Evolutionary conservation across 2,797 vertebrate species (phyloP), one percentile per base, ranked within the genome.

Genomic region (Lacerta viridis): DNA sequence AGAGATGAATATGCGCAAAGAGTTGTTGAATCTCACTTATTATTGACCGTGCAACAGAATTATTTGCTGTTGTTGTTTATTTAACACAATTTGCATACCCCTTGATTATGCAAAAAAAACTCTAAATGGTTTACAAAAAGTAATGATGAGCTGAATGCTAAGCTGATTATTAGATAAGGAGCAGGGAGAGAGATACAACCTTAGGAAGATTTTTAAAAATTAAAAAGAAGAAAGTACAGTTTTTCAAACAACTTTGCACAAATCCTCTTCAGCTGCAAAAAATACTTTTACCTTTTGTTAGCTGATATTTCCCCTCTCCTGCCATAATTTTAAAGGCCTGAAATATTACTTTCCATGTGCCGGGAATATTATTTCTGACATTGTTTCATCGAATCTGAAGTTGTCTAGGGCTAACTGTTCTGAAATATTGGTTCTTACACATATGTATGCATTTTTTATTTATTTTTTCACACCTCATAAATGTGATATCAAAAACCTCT

Each of bases 261-360:
- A 95, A 96, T 93, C 75, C 55, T 90, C 89, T 88, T 94, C 93
- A 93, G n/a, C 61, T 91, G 87, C 75, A 91, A 94, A 69, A 93
- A 94, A 89, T 90, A 89, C 87, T 87, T 90, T 5, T 68, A 4
- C 84, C 89, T 91, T 59, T 89, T 87, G 84, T 66, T 55, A 55
- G 87, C 89, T 93, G 84, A 46, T 10, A 29, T 61, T 3, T 36
- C 89, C 91, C 89, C 92, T 18, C 59, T 18, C 18, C 20, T 91
- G 89, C 91, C 93, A 93, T 91, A 75, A 50, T 93, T 94, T 93
- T 92, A 88, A 90, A 95, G 95, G 61, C 72, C 84, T 89, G 55
- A 94, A 92, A 86, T 90, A 90, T 92, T 95, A 84, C 71, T 93
- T 96, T 93, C 74, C 66, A 90, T 90, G 41, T 91, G 43, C 66